phyloP scores from a whole-genome alignment of 2,797 vertebrate genomes.

The Sciurus vulgaris region DNA sequence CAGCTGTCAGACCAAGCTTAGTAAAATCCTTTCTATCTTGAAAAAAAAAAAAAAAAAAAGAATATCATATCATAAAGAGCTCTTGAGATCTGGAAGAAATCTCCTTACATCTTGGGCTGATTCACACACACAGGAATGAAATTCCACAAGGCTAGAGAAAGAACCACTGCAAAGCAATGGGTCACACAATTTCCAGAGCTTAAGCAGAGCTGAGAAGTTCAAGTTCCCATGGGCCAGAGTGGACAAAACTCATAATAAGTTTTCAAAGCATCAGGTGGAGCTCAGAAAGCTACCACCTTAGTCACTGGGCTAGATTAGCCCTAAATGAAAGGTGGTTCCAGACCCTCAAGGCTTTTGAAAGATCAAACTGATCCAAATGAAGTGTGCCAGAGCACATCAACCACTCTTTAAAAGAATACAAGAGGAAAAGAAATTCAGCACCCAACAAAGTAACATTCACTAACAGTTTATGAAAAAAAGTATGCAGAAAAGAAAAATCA shows the following conservation, averaged over 20 bases:
- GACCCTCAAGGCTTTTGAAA: neutral
- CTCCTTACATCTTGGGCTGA: slow-evolving; percentile 7
- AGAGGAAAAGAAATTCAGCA: neutral
- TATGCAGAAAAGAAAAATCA: slow-evolving; percentile 24
- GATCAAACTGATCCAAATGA: neutral
- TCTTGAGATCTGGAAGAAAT: neutral
- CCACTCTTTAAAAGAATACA: neutral
- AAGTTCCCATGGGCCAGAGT: neutral
- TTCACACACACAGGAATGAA: neutral
- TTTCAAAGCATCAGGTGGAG: neutral
- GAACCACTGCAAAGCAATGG: neutral
- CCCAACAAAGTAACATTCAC: neutral
- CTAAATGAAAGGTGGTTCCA: neutral
- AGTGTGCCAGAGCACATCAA: neutral
- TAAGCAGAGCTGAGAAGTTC: neutral
- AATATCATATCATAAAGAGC: neutral
- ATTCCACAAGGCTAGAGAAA: neutral
- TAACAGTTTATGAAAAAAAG: neutral
- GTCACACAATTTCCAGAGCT: neutral
- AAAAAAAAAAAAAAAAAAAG: neutral
- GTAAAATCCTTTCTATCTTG: too few relatives aligned
- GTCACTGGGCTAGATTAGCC: neutral
- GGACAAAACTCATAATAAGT: neutral
- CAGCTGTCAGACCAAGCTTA: too few relatives aligned
- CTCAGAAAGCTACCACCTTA: neutral